Conservation (phyloP, 2,113 vertebrate genomes). For the Procavia capensis region DNA sequence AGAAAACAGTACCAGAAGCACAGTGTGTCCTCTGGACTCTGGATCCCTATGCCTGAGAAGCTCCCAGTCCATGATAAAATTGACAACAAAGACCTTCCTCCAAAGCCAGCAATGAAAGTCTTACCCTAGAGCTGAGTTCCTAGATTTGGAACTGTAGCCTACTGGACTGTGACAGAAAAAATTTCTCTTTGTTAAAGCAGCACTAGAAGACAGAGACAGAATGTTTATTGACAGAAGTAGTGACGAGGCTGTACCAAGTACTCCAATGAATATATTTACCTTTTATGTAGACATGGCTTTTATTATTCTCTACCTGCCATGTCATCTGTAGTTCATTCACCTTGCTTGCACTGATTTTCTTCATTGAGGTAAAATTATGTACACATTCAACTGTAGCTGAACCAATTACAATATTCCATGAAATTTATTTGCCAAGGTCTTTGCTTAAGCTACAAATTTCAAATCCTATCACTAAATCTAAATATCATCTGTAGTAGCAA, state of each 20-base stretch:
- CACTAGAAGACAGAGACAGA: too few relatives aligned
- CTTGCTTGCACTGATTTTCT: background rate
- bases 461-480: background rate
- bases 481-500: background rate
- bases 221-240: background rate
- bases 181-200: too few relatives aligned
- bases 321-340: background rate
- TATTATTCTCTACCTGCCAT: background rate
- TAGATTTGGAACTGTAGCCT: too few relatives aligned
- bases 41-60: too few relatives aligned
- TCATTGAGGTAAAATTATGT: constrained; percentile 7
- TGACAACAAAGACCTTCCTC: too few relatives aligned
- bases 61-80: too few relatives aligned
- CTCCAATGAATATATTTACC: background rate
- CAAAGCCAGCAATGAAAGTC: too few relatives aligned
- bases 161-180: too few relatives aligned
- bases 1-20: too few relatives aligned
- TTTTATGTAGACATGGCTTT: background rate
- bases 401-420: background rate
- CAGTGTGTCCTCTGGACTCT: too few relatives aligned
- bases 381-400: background rate
- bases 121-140: too few relatives aligned
- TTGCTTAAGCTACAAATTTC: constrained; percentile 26
- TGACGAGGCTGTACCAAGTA: background rate
- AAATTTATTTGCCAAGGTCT: background rate